phyloP scores from a whole-genome alignment of 2,797 vertebrate species.

The Cyprinella venusta region DNA sequence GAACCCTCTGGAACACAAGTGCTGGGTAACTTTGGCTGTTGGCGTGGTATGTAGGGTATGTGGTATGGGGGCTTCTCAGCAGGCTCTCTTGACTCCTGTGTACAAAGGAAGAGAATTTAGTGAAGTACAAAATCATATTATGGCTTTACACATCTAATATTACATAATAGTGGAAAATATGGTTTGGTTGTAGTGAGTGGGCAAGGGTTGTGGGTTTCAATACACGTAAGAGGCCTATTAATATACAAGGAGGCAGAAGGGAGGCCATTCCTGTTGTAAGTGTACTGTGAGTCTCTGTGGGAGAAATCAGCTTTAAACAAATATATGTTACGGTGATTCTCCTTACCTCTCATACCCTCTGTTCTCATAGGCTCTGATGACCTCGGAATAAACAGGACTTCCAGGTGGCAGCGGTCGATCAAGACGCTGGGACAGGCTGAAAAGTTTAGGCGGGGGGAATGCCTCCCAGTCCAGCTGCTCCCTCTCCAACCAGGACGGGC shows the following conservation, averaged over 20 bases:
- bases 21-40: conserved; percentile 79
- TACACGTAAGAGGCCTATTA: neutral
- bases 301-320: neutral
- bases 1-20: conserved; percentile 78
- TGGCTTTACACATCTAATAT: neutral
- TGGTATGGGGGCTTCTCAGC: conserved; percentile 72
- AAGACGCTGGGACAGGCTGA: conserved; percentile 78
- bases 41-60: conserved; percentile 68
- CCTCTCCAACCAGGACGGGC: conserved; percentile 78
- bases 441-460: conserved; percentile 79
- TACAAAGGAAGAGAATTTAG: neutral
- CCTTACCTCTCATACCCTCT: conserved; percentile 79
- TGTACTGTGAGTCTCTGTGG: neutral
- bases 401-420: conserved; percentile 72
- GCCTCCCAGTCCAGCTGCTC: conserved; percentile 78
- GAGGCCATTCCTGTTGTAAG: neutral
- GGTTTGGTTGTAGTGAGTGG: neutral
- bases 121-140: neutral
- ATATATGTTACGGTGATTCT: neutral
- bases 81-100: conserved; percentile 81
- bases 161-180: neutral
- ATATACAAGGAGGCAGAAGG: neutral
- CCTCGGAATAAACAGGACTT: conserved; percentile 75
- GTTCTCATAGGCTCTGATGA: conserved; percentile 76
- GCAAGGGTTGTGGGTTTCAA: neutral